phyloP scores from a whole-genome alignment of 2,113 vertebrate species.

The Lepidothrix coronata region DNA sequence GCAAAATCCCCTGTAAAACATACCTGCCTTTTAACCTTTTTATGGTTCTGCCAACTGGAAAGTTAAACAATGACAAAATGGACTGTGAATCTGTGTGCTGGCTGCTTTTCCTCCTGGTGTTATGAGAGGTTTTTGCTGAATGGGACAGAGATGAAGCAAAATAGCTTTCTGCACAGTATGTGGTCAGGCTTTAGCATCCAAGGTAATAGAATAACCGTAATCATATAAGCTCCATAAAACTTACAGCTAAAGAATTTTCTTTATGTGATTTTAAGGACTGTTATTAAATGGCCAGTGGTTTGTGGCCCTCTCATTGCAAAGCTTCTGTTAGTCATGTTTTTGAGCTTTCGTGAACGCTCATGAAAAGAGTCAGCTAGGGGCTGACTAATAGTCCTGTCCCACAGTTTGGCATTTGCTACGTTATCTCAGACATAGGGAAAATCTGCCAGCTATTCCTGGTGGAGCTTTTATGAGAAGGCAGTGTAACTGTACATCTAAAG shows the following conservation, averaged over 20 bases:
- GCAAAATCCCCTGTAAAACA: not conserved
- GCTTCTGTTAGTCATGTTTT: not conserved
- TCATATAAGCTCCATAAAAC: constrained; percentile 21
- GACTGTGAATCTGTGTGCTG: constrained; percentile 9
- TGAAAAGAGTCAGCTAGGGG: not conserved
- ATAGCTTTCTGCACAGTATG: not conserved
- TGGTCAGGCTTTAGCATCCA: constrained; percentile 11
- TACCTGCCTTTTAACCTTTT: constrained; percentile 26
- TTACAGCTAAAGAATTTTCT: not conserved
- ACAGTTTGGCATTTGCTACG: not conserved
- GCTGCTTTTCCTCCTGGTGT: constrained; percentile 7
- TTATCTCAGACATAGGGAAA: not conserved
- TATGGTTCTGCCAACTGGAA: constrained; percentile 2
- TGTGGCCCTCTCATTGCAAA: not conserved
- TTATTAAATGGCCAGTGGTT: not conserved
- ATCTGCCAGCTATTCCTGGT: not conserved
- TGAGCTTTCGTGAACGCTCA: not conserved
- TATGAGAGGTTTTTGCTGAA: constrained; percentile 38
- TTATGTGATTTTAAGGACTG: constrained; percentile 15
- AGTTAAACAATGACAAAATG: constrained; percentile 48
- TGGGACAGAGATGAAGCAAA: not conserved
- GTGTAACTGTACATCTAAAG: not conserved
- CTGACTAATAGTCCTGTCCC: not conserved
- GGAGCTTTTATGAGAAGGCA: not conserved
- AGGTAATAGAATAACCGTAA: constrained; percentile 25